Conservation (phyloP, 2,113 vertebrate species). For the pig (Sus scrofa) region DNA sequence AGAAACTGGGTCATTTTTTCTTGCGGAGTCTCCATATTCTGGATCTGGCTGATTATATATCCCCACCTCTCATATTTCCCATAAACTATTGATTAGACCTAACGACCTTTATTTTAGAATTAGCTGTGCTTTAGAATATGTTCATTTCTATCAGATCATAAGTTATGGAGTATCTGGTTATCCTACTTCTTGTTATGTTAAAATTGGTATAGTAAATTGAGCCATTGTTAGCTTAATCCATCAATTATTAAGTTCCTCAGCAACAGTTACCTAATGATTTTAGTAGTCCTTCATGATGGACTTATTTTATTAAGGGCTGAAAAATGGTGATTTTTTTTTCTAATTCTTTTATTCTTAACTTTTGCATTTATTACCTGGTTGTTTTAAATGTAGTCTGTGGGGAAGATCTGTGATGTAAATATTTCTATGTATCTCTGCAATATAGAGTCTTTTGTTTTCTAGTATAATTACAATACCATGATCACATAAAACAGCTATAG, state of each 20-base stretch:
- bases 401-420: conserved; percentile 37
- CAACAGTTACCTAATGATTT: not conserved
- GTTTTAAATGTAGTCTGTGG: not conserved
- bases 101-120: conserved; percentile 30
- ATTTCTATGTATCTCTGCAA: not conserved
- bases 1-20: conserved; percentile 19
- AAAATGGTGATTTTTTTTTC: not conserved
- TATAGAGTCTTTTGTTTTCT: not conserved
- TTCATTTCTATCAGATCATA: not conserved
- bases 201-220: conserved; percentile 20
- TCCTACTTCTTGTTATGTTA: not conserved
- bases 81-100: not conserved
- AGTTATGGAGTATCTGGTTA: not conserved
- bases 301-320: not conserved
- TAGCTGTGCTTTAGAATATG: no score
- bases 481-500: conserved; percentile 4
- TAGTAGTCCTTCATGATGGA: not conserved
- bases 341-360: conserved; percentile 24
- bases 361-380: conserved; percentile 32
- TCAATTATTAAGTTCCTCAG: not conserved
- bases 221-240: not conserved
- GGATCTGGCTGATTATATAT: not conserved
- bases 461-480: not conserved
- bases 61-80: conserved; percentile 35
- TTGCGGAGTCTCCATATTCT: conserved; percentile 33